Percentiles rank a stretch among this genome's conserved stretches.
Conservation (phyloP, 2,888 invertebrate genomes). For the Nebria salina region DNA sequence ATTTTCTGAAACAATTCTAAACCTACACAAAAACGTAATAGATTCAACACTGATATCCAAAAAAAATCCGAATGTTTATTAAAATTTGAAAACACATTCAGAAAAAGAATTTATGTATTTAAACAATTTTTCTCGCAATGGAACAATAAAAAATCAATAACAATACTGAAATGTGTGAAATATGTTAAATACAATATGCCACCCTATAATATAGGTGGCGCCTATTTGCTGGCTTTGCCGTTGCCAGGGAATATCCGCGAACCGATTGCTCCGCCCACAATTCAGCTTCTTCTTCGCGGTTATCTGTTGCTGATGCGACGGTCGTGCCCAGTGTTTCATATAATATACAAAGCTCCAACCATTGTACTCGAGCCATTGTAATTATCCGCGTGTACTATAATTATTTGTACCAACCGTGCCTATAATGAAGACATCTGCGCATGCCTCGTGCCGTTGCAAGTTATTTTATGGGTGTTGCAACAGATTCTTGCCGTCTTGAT, state of each 20-base stretch:
- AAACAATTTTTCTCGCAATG: neutral
- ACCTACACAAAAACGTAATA: too few species aligned
- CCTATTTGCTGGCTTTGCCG: constrained; percentile 7
- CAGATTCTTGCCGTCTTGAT: neutral
- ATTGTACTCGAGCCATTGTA: constrained; percentile 12
- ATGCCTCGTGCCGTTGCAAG: neutral
- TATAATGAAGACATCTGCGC: constrained; percentile 21
- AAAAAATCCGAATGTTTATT: too few species aligned
- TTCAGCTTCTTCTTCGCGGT: neutral
- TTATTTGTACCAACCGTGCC: constrained; percentile 4
- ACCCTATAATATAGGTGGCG: constrained; percentile 2
- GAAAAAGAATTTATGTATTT: neutral
- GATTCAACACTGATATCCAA: too few species aligned
- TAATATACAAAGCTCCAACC: neutral
- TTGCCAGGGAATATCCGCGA: neutral
- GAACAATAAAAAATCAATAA: neutral
- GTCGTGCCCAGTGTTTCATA: neutral
- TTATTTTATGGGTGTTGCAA: constrained; percentile 9
- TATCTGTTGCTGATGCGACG: neutral
- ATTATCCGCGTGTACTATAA: constrained; percentile 18
- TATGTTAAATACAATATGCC: constrained; percentile 13
- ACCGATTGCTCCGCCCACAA: neutral
- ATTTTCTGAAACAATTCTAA: too few species aligned
- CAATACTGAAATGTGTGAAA: neutral
- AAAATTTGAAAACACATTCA: too few species aligned